Base-by-base conservation (phyloP, 2,888 invertebrate species). In the Sphinx pinastri region DNA sequence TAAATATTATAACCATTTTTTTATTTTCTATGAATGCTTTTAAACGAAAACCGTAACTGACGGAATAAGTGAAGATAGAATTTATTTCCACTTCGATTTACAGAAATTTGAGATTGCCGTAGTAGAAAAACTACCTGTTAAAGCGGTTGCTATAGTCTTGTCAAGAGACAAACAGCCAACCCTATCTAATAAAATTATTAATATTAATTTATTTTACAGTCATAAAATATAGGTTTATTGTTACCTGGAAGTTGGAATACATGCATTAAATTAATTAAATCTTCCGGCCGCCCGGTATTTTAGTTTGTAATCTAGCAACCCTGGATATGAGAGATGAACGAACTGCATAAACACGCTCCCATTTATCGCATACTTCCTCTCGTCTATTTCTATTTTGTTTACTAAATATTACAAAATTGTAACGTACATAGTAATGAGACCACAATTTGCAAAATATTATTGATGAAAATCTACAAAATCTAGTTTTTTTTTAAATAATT, bases 361-460 rank as follows among this genome's bases (percentile, higher is more conserved):
- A 38, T 60, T 69, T 69, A 69, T 69, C 60, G 54, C 38, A 67
- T 45, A 52, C 63, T 69, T 69, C 69, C 69, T 69, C 12, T 69
- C 63, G 19, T 63, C 63, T 69, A 60, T 69, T 69, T 60, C 19
- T 54, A 69, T 16, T 69, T 69, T 63, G 63, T 54, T 60, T 69
- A 63, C 25, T 54, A 67, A 52, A 67, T 67, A 38, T 38, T 38
- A 54, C 31, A 54, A 67, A 52, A 67, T 51, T 67, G 51, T 47
- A 51, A 51, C 52, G 49, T 51, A 14, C 13, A 14, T 49, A 19
- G 31, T 67, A 54, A 38, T 54, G 19, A 52, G 67, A 67, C 52
- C 52, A 52, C 54, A n/a, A 38, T 67, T 55, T 51, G 49, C 11
- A 38, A 67, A 63, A 63, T 47, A 49, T 45, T 60, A 16, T 16